Percentiles rank a stretch among this genome's conserved stretches.
Conservation (phyloP, 2,113 vertebrate species). For the Shinisaurus crocodilurus region DNA sequence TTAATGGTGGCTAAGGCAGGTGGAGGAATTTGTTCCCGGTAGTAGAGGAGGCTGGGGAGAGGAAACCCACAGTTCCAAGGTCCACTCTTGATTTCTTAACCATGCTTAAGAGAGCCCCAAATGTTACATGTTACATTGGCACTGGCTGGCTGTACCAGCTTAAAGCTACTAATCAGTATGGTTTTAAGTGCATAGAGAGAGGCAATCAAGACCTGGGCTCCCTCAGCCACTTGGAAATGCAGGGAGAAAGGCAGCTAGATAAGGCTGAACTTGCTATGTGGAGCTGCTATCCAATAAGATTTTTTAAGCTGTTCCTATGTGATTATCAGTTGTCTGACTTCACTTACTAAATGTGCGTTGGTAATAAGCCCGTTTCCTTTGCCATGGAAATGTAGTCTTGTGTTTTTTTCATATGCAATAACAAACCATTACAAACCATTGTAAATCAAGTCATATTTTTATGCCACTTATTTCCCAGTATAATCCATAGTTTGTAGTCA, state of each 20-base stretch:
- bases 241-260: no score
- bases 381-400: conserved; percentile 57
- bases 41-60: no score
- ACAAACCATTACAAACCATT: conserved; percentile 54
- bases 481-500: conserved; percentile 37
- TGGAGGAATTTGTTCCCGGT: background rate
- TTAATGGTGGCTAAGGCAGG: no score
- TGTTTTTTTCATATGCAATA: conserved; percentile 57
- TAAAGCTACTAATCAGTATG: no score
- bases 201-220: background rate
- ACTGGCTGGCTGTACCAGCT: no score
- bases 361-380: conserved; percentile 57
- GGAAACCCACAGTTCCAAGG: background rate
- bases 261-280: background rate
- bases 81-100: background rate
- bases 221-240: background rate
- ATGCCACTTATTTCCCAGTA: conserved; percentile 56
- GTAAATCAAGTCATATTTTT: conserved; percentile 50
- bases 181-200: no score
- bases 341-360: conserved; percentile 36
- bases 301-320: background rate
- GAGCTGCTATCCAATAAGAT: background rate
- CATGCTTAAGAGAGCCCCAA: background rate
- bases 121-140: background rate
- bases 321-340: background rate